phyloP scores from a whole-genome alignment of 2,797 vertebrate genomes.

The Sebastiscus tertius region DNA sequence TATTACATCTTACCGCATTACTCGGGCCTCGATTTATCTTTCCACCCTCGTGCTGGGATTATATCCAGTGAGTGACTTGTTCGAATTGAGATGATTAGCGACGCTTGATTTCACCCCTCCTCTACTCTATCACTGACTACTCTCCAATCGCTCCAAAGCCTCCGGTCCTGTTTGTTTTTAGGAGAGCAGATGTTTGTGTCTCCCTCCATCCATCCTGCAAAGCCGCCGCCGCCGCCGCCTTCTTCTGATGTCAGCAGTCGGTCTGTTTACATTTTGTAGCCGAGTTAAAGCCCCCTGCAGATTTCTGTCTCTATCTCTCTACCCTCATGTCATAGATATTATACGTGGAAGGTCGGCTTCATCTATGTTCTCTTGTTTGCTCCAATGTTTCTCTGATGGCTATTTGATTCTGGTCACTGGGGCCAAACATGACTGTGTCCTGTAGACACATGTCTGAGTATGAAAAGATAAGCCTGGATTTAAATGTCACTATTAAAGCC shows the following conservation, averaged over 20 bases:
- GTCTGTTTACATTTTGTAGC: conserved; percentile 40
- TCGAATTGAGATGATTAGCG: conserved; percentile 56
- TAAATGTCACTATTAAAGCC: conserved; percentile 43
- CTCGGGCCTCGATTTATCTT: conserved; percentile 21
- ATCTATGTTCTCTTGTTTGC: not conserved
- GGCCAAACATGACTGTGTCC: not conserved
- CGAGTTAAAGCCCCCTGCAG: conserved; percentile 19
- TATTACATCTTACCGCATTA: not conserved
- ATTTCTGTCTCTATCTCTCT: not conserved
- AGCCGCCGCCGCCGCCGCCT: not conserved
- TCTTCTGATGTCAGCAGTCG: not conserved
- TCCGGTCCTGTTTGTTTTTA: conserved; percentile 39
- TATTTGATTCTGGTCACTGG: conserved; percentile 4
- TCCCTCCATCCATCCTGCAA: conserved; percentile 2
- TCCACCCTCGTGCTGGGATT: conserved; percentile 20
- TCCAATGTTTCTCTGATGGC: not conserved
- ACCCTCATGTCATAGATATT: not conserved
- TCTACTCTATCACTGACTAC: conserved; percentile 1
- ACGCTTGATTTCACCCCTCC: conserved; percentile 29
- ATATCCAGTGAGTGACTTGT: conserved; percentile 44
- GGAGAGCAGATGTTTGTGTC: conserved; percentile 55
- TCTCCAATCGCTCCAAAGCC: conserved; percentile 26
- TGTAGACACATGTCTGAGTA: not conserved
- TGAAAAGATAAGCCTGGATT: conserved; percentile 39
- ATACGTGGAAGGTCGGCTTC: not conserved